Conservation (phyloP, 92 coral and sea anemone genomes). For the Plumapathes pennacea region DNA sequence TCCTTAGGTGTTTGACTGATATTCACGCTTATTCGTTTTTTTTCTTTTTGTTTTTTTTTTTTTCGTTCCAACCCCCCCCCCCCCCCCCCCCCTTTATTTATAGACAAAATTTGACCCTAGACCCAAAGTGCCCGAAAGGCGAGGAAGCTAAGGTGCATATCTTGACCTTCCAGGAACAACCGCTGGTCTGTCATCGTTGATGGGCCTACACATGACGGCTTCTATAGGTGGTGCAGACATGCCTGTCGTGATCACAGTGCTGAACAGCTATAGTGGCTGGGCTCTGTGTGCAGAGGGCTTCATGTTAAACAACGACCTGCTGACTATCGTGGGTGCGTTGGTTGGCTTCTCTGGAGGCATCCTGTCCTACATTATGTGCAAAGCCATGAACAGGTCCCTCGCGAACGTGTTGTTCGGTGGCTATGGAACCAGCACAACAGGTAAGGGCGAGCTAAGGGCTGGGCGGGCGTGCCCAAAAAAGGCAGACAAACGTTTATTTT, state of each 20-base stretch:
- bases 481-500: too few relatives aligned
- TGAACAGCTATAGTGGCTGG: conserved; percentile 99
- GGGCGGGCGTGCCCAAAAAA: background rate
- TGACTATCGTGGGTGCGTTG: conserved; percentile 98
- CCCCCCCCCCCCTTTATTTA: too few relatives aligned
- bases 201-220: conserved; percentile 99
- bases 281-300: conserved; percentile 99
- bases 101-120: too few relatives aligned
- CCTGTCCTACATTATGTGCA: conserved; percentile 99
- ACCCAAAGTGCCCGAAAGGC: too few relatives aligned
- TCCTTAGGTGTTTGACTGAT: too few relatives aligned
- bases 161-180: conserved; percentile 77
- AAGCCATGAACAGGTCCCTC: conserved; percentile 97
- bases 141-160: too few relatives aligned
- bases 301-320: conserved; percentile 93
- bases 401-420: conserved; percentile 94
- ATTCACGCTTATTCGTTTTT: too few relatives aligned
- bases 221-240: conserved; percentile 99
- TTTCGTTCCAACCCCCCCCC: too few relatives aligned
- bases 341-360: conserved; percentile 99
- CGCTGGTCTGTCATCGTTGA: conserved; percentile 83
- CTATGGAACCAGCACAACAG: conserved; percentile 94
- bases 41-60: too few relatives aligned
- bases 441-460: conserved; percentile 35
- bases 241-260: conserved; percentile 98